phyloP scores from a whole-genome alignment of 2,888 invertebrate species.

The Pseudococcus viburni region DNA sequence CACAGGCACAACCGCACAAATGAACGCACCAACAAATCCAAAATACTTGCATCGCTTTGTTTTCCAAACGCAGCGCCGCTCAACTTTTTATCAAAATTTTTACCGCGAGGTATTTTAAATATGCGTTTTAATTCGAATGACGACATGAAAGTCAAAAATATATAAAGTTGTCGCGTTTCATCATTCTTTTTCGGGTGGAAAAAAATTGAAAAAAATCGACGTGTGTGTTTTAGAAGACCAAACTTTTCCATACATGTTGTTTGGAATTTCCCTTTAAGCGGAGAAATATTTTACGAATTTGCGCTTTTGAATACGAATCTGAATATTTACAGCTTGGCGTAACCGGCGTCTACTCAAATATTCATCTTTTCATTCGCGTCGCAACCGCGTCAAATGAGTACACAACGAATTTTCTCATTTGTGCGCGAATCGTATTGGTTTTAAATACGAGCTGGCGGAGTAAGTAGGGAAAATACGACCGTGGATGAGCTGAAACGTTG shows the following conservation, averaged over 20 bases:
- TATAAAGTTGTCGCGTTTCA: slow-evolving; percentile 13
- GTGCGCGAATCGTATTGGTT: neutral
- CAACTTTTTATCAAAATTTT: slow-evolving; percentile 54
- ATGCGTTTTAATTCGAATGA: slow-evolving; percentile 28
- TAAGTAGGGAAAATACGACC: neutral
- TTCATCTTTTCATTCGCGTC: slow-evolving; percentile 16
- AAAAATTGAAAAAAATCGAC: slow-evolving; percentile 26
- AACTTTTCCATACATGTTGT: neutral
- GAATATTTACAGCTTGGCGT: slow-evolving; percentile 11
- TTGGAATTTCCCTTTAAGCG: slow-evolving; percentile 1
- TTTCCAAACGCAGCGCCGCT: slow-evolving; percentile 26
- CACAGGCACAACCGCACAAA: slow-evolving; percentile 42
- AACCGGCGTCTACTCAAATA: neutral
- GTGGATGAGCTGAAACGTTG: neutral
- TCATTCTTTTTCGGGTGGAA: neutral
- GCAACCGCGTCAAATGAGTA: neutral
- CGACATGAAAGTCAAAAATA: slow-evolving; percentile 22
- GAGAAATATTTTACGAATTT: slow-evolving; percentile 22
- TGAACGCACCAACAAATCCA: slow-evolving; percentile 55
- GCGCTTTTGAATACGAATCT: slow-evolving; percentile 22
- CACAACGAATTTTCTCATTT: neutral
- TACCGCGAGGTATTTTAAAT: slow-evolving; percentile 44
- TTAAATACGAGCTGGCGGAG: neutral
- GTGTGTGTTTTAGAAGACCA: neutral
- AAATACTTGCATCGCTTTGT: slow-evolving; percentile 56